These are phyloP conservation scores for Percina caprodes DNA, from an alignment of 2,113 vertebrate species.

Conservation along the genomic window DNA sequence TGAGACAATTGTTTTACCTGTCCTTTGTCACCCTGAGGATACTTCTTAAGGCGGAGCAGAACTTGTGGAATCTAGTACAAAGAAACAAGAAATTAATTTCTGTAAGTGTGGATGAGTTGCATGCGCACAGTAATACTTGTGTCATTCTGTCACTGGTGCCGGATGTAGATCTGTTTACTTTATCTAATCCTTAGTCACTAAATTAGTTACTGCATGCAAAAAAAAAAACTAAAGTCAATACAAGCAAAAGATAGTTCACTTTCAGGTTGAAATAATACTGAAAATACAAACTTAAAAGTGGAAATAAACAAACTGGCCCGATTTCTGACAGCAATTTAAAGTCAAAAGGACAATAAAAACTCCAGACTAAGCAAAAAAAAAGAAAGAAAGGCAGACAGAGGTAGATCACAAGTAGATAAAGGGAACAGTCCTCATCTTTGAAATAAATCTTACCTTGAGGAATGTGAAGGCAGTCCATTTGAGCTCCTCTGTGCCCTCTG, in stretches of 20 bases:
- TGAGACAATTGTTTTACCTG: conserved; percentile 64
- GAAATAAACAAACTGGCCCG: background rate
- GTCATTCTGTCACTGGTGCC: background rate
- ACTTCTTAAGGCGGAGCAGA: conserved; percentile 94
- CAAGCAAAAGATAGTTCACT: background rate
- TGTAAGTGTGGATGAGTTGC: background rate
- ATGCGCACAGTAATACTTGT: background rate
- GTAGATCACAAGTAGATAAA: background rate
- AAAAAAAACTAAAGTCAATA: background rate
- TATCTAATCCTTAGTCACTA: background rate
- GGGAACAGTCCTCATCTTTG: background rate
- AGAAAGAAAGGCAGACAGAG: background rate
- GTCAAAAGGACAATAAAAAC: background rate
- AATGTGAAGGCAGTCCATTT: conserved; percentile 99
- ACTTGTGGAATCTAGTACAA: conserved; percentile 94
- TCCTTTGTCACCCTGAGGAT: conserved; percentile 92
- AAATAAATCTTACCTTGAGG: conserved; percentile 87
- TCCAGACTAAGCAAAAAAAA: background rate
- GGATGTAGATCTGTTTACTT: background rate
- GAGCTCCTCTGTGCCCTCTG: conserved; percentile 96
- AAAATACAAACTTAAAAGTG: background rate
- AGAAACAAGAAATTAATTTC: background rate
- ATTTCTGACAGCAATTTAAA: background rate
- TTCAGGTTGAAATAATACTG: background rate
- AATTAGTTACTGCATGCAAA: background rate